A percentile compares a stretch with the other conserved stretches of the same genome.
Evolutionary conservation across 64 coral and sea anemone genomes (phyloP).

Genomic region (Pocillopora verrucosa): DNA sequence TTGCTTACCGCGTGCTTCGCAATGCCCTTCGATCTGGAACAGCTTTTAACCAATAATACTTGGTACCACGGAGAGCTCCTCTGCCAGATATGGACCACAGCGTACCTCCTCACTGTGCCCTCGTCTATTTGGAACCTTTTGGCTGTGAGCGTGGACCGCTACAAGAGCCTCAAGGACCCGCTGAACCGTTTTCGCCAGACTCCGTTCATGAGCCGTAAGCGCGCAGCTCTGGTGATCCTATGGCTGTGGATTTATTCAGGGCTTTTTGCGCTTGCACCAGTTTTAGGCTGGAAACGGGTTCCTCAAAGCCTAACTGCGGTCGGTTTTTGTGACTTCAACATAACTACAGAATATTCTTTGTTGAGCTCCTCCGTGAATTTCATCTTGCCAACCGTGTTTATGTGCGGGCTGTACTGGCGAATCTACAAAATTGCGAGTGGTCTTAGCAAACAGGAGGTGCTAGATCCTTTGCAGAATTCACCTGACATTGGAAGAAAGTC

Average conservation of each 20-base stretch:
- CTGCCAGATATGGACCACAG: slow-evolving; percentile 74
- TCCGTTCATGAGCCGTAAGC: slow-evolving; percentile 79
- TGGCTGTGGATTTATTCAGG: slow-evolving; percentile 71
- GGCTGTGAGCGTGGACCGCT: slow-evolving; percentile 87
- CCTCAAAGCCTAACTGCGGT: slow-evolving; percentile 12
- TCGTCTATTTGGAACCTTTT: slow-evolving; percentile 82
- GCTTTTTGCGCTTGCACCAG: slow-evolving; percentile 69
- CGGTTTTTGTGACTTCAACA: slow-evolving; percentile 61
- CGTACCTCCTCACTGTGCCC: slow-evolving; percentile 78
- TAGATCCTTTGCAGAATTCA: background rate
- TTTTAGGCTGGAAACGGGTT: slow-evolving; percentile 65
- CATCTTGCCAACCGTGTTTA: slow-evolving; percentile 16
- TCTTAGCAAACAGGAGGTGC: background rate
- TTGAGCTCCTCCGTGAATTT: slow-evolving; percentile 17
- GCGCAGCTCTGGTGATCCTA: slow-evolving; percentile 52
- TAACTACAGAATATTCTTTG: slow-evolving; percentile 45
- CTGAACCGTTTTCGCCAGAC: slow-evolving; percentile 70
- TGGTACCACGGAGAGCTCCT: slow-evolving; percentile 70
- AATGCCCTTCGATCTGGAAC: slow-evolving; percentile 80
- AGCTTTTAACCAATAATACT: slow-evolving; percentile 39
- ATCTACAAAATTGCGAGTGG: slow-evolving; percentile 32
- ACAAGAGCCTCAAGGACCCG: slow-evolving; percentile 78
- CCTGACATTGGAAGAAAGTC: background rate
- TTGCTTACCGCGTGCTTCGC: slow-evolving; percentile 36
- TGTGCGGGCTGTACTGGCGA: slow-evolving; percentile 27